These are phyloP conservation scores for Schizopygopsis malacanthus DNA, from an alignment of 2,797 vertebrate genomes.

Conservation along the genomic window DNA sequence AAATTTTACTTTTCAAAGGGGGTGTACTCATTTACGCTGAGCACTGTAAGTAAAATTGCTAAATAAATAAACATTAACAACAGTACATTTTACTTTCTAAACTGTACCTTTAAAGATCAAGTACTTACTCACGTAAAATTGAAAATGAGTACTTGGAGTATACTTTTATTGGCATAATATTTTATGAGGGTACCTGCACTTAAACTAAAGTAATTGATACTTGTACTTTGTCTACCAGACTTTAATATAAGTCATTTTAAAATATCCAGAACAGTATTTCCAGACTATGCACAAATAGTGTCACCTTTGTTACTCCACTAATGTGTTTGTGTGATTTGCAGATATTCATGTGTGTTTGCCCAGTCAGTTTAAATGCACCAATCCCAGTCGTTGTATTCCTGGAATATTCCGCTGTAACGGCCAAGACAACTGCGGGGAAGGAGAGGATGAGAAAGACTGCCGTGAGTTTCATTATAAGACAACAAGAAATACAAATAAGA, in stretches of 20 bases:
- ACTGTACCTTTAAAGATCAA: background rate
- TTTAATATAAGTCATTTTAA: background rate
- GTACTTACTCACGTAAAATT: background rate
- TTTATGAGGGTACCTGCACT: background rate
- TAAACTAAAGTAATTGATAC: background rate
- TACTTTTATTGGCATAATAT: background rate
- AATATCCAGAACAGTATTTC: background rate
- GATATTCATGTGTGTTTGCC: slow-evolving; percentile 97
- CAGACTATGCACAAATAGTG: background rate
- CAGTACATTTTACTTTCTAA: background rate
- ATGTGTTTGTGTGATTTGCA: slow-evolving; percentile 63
- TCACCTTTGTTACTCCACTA: background rate
- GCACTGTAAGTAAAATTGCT: background rate
- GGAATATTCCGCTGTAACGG: slow-evolving; percentile 98
- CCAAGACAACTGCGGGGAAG: slow-evolving; percentile 95
- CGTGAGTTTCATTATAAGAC: slow-evolving; percentile 79
- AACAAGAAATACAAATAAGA: background rate
- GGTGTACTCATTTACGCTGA: too few relatives aligned
- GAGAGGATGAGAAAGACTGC: slow-evolving; percentile 96
- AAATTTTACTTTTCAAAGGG: too few relatives aligned
- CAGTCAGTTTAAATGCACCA: slow-evolving; percentile 98
- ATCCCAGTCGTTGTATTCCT: slow-evolving; percentile 95
- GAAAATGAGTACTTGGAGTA: background rate
- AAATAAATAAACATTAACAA: background rate
- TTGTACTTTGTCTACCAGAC: background rate